Evolutionary conservation across 1,140 invertebrate genomes (phyloP).

Genomic region (Sitobion miscanthi): DNA sequence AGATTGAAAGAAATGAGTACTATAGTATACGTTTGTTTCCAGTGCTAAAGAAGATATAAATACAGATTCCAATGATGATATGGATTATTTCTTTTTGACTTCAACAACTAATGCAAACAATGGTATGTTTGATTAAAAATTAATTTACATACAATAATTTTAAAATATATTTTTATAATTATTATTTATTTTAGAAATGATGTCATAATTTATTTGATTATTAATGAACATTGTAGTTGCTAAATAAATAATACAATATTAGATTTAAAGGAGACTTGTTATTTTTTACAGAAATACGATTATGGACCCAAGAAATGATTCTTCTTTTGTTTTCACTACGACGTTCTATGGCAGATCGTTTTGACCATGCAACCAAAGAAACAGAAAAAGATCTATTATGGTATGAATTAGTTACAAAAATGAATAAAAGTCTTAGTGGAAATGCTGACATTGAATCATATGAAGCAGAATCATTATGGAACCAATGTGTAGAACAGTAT

Average conservation of each 20-base stretch:
- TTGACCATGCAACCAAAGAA: slow-evolving; percentile 40
- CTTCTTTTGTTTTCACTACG: slow-evolving; percentile 52
- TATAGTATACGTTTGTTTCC: neutral
- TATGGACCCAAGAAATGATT: slow-evolving; percentile 57
- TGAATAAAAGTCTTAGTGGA: slow-evolving; percentile 55
- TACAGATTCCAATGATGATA: slow-evolving; percentile 38
- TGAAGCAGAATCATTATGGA: slow-evolving; percentile 56
- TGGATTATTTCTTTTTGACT: slow-evolving; percentile 52
- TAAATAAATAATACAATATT: neutral
- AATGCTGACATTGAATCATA: slow-evolving; percentile 55
- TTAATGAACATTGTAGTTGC: neutral
- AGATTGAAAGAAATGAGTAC: neutral
- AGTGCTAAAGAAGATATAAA: neutral
- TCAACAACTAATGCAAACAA: slow-evolving; percentile 44
- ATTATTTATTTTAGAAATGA: neutral
- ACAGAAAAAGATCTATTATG: slow-evolving; percentile 45
- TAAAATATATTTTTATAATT: neutral
- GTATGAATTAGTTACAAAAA: slow-evolving; percentile 49
- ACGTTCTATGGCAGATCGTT: slow-evolving; percentile 34
- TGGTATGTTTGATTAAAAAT: slow-evolving; percentile 18
- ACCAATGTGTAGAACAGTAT: slow-evolving; percentile 54
- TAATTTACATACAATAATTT: neutral
- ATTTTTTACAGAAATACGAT: slow-evolving; percentile 52
- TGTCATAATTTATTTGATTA: neutral
- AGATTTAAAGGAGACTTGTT: neutral